Conservation (phyloP, 2,888 invertebrate species). For the Orthosia cruda region DNA sequence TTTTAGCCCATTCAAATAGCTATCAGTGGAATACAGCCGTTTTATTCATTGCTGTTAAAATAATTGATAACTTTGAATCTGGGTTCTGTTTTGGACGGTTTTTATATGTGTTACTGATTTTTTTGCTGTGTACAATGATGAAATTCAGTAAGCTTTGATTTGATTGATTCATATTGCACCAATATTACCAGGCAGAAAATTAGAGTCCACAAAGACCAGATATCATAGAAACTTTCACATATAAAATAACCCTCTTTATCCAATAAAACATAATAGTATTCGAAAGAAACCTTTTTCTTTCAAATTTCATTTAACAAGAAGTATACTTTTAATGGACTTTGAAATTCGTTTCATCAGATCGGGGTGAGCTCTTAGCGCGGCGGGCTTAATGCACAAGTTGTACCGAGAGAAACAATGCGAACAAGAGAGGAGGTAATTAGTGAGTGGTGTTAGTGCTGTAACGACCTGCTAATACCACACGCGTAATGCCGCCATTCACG, state of each 20-base stretch:
- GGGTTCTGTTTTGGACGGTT: conserved; percentile 34
- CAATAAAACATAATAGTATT: conserved; percentile 34
- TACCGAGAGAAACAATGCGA: conserved; percentile 21
- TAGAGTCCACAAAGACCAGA: too few relatives aligned
- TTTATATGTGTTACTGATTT: conserved; percentile 1
- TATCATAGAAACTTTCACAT: neutral
- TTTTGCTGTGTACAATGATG: neutral
- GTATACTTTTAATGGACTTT: conserved; percentile 73
- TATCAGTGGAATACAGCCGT: conserved; percentile 67
- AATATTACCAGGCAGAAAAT: neutral
- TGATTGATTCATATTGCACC: neutral
- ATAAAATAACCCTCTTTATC: neutral
- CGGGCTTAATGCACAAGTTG: conserved; percentile 57
- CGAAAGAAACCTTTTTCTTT: conserved; percentile 37
- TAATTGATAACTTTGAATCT: conserved; percentile 63
- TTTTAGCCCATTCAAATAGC: conserved; percentile 78
- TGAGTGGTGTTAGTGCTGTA: conserved; percentile 22
- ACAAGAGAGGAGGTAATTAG: conserved; percentile 27
- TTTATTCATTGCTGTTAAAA: conserved; percentile 69
- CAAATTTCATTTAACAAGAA: conserved; percentile 47
- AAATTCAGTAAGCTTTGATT: neutral
- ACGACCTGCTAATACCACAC: conserved; percentile 35
- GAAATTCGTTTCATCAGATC: conserved; percentile 69
- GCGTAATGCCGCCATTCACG: conserved; percentile 27
- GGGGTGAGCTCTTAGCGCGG: conserved; percentile 64